Evolutionary conservation across 1,140 invertebrate species (phyloP).

Genomic region (Drosophila insularis): DNA sequence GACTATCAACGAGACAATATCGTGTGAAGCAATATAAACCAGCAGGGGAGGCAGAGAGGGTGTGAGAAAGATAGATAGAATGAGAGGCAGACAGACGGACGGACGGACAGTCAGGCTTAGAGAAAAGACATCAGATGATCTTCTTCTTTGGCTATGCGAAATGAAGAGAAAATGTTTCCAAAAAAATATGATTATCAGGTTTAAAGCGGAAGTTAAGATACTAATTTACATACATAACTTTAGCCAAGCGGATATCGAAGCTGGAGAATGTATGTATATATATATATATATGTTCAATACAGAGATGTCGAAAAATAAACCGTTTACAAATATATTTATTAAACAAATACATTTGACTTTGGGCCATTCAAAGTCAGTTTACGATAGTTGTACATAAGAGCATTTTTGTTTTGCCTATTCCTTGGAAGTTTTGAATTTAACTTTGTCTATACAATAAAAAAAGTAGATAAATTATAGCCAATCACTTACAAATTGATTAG

Average conservation of each 20-base stretch:
- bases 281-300: too few relatives aligned
- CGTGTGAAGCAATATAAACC: conserved; percentile 67
- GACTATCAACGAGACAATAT: conserved; percentile 67
- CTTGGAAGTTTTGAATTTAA: too few relatives aligned
- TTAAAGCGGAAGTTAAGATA: conserved; percentile 44
- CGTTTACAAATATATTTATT: too few relatives aligned
- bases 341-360: too few relatives aligned
- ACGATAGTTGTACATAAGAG: too few relatives aligned
- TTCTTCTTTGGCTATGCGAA: conserved; percentile 3
- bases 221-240: conserved; percentile 39
- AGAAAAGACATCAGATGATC: not conserved
- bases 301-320: too few relatives aligned
- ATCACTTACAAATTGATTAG: too few relatives aligned
- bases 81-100: not conserved
- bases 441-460: too few relatives aligned
- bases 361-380: too few relatives aligned
- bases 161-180: conserved; percentile 10
- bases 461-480: too few relatives aligned
- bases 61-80: not conserved
- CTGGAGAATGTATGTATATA: too few relatives aligned
- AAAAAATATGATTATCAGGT: conserved; percentile 17
- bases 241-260: conserved; percentile 1
- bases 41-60: conserved; percentile 12
- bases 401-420: too few relatives aligned
- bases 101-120: not conserved